phyloP scores from a whole-genome alignment of 2,888 invertebrate species.

The Erebia aethiops region DNA sequence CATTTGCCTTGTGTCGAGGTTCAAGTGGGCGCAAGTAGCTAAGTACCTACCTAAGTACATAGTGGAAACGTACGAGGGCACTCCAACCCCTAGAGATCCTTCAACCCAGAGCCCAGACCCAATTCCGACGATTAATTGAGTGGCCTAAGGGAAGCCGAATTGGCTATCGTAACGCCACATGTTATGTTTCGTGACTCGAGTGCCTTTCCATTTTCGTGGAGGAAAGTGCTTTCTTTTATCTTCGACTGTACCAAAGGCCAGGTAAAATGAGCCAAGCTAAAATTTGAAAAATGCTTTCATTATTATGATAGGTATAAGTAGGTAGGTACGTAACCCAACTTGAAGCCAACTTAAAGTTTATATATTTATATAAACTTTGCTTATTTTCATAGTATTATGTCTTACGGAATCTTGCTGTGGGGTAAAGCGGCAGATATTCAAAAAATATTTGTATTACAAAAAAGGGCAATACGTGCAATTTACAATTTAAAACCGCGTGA shows the following conservation, averaged over 20 bases:
- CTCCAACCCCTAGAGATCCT: slow-evolving; percentile 48
- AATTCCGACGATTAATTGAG: slow-evolving; percentile 67
- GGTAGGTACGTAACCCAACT: not conserved
- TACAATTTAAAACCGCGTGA: too few relatives aligned
- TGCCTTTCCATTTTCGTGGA: slow-evolving; percentile 4
- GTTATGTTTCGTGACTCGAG: slow-evolving; percentile 32
- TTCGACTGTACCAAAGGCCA: slow-evolving; percentile 1
- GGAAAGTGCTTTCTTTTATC: slow-evolving; percentile 13
- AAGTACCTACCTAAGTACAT: slow-evolving; percentile 33
- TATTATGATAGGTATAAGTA: not conserved
- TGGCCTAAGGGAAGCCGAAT: slow-evolving; percentile 57
- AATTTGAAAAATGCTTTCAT: not conserved
- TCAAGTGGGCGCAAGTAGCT: slow-evolving; percentile 42
- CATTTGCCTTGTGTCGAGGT: slow-evolving; percentile 30
- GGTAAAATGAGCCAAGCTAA: not conserved
- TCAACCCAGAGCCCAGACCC: slow-evolving; percentile 45
- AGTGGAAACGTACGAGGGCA: slow-evolving; percentile 47
- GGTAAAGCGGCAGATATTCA: too few relatives aligned
- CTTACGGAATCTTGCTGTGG: too few relatives aligned
- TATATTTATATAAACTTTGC: too few relatives aligned
- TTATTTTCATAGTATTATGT: too few relatives aligned
- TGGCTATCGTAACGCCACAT: slow-evolving; percentile 48
- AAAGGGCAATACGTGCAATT: too few relatives aligned
- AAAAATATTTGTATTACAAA: too few relatives aligned
- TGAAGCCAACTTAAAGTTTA: not conserved